Evolutionary conservation across 2,797 vertebrate genomes (phyloP).

Genomic region (Distichodus sexfasciatus): DNA sequence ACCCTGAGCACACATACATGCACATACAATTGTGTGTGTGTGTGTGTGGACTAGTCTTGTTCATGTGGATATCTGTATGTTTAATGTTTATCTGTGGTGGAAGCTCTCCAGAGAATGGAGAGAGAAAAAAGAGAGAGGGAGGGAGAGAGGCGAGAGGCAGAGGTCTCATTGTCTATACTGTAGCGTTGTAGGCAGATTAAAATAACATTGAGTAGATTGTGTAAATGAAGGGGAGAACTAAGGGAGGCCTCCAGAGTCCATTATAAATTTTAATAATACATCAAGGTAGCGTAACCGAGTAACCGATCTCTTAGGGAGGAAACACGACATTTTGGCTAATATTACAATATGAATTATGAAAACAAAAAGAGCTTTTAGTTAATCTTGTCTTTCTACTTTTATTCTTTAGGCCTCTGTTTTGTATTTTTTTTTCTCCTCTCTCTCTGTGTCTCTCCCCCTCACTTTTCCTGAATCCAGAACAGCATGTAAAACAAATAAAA

Average conservation of each 20-base stretch:
- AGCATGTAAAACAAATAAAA: conserved; percentile 99
- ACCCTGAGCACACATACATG: no score
- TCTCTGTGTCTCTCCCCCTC: conserved; percentile 24
- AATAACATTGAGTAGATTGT: conserved; percentile 99
- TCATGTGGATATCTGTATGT: conserved; percentile 76
- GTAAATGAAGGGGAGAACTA: conserved; percentile 99
- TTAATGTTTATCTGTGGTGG: conserved; percentile 91
- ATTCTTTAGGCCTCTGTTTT: conserved; percentile 87
- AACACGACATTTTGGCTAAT: conserved; percentile 96
- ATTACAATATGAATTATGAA: conserved; percentile 99
- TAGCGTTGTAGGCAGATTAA: conserved; percentile 97
- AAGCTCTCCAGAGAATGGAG: conserved; percentile 71
- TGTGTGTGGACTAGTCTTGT: conserved; percentile 58
- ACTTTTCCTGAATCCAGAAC: conserved; percentile 96
- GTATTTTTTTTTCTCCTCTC: conserved; percentile 27
- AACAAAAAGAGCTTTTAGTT: conserved; percentile 99
- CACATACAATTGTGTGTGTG: not conserved
- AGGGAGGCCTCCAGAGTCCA: conserved; percentile 97
- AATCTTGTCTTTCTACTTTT: conserved; percentile 95
- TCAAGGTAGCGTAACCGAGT: conserved; percentile 99
- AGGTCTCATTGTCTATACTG: conserved; percentile 95
- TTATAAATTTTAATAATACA: conserved; percentile 99
- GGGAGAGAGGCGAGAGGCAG: conserved; percentile 67
- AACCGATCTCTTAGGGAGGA: conserved; percentile 97
- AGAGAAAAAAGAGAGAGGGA: conserved; percentile 25